Base-by-base conservation (phyloP, 2,888 invertebrate species). In the Cephus pygmeus region DNA sequence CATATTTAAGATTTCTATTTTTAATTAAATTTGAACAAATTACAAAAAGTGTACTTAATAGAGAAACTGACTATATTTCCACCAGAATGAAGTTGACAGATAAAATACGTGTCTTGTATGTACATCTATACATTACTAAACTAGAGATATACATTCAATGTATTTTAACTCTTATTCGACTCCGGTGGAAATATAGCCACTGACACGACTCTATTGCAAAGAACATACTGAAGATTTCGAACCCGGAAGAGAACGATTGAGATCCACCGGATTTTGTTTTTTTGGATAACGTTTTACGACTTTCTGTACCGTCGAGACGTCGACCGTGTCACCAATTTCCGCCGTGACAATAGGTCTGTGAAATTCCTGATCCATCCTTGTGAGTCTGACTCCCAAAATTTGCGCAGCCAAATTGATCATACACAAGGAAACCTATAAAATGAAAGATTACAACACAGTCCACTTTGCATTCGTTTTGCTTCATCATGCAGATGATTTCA, bases 381-480 rank as follows among this genome's bases (percentile, higher is more conserved):
- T 93, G 80, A 96, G 90, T 82, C 93, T 93, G 33, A 96, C 92
- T 23, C 95, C 95, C 36, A 96, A 91, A 82, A 94, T 93, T 86
- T 94, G 94, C 1, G 96, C 95, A 15, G 96, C 95, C 74, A 97
- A 91, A 85, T 94, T 94, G 81, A 95, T 95, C 88, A 97, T 95
- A 69, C 93, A 92, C 12, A 92, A 89, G 83, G 94, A 94, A 1
- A 96, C 94, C 95, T 95, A 90, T 80, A 92, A 84, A 33, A 36
- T 33, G 69, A 77, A 75, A 76, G 77, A 1, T 30, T 15, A 76
- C 9, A 9, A 56, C 23, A 9, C 23, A 56, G 56, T 56, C 2
- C 23, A 56, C 56, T 56, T 56, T 23, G 23, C 23, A 56, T 15
- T 23, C 69, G 36, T 2, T 34, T 75, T 34, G 73, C 12, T 34